Evolutionary conservation across 1,140 invertebrate genomes (phyloP), one percentile per base, ranked within the genome.

Genomic region (Coptotermes formosanus): DNA sequence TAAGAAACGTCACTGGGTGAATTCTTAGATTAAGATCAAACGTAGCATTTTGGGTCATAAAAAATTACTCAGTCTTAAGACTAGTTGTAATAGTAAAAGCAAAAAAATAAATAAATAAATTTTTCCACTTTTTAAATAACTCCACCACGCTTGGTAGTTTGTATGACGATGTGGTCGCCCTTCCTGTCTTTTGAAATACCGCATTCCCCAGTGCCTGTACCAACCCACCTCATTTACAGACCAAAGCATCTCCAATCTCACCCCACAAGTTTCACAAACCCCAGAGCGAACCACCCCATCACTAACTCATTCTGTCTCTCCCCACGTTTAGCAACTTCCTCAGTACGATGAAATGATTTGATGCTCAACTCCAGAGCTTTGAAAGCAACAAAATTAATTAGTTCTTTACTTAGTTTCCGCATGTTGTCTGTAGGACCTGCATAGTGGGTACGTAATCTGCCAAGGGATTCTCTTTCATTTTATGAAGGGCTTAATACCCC

Each of bases 331-430:
- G 32, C 2, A 83, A 43, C 82, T 25, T 16, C 8, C 82, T 48
- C 43, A 0, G 82, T 43, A 43, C 48, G 83, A 59, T 59, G 83
- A 84, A 84, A 84, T 84, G 52, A 84, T 84, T 75, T 30, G 83
- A 59, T 84, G 83, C 45, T 45, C 21, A n/a, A 43, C 9, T n/a
- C 30, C 81, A 11, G 48, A 52, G 43, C 45, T 45, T 52, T 84
- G 23, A 84, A 84, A 59, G 83, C 83, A 84, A 84, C 83, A 59
- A 84, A 84, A 84, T 84, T 84, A 84, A 84, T 84, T 84, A 84
- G 83, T 52, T 84, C 48, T 84, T 84, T 59, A 59, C 44, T 45
- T 45, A 25, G 48, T 52, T 83, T 83, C 43, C 25, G 38, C 82
- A n/a, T 32, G 75, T 82, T 82, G 38, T 43, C 43, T 83, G 82